Evolutionary conservation across 2,797 vertebrate species (phyloP).

Genomic region (Acanthurus tractus): DNA sequence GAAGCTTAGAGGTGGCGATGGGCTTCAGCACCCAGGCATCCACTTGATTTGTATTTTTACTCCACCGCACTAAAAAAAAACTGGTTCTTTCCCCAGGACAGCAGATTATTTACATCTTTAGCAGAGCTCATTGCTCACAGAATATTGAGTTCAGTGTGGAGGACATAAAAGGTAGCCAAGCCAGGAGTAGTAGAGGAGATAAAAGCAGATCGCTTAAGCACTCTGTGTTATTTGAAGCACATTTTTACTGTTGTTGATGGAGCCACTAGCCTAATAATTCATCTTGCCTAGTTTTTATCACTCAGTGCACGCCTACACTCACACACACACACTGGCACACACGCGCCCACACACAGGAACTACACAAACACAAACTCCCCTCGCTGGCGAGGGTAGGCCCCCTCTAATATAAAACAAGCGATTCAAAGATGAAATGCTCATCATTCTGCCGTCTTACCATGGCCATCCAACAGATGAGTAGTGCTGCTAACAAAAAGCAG

Average conservation of each 20-base stretch:
- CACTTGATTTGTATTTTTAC: conserved; percentile 70
- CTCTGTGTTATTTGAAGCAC: conserved; percentile 78
- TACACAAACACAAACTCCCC: conserved; percentile 67
- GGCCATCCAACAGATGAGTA: conserved; percentile 67
- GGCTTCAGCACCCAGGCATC: conserved; percentile 45
- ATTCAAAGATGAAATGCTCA: conserved; percentile 77
- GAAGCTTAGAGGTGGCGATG: conserved; percentile 70
- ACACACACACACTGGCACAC: conserved; percentile 34
- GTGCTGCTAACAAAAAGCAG: conserved; percentile 71
- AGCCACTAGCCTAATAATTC: conserved; percentile 77
- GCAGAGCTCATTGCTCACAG: conserved; percentile 78
- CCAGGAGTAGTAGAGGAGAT: conserved; percentile 75
- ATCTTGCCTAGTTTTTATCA: conserved; percentile 71
- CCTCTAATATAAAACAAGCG: conserved; percentile 76
- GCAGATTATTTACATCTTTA: conserved; percentile 82
- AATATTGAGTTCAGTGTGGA: conserved; percentile 70
- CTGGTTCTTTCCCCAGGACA: conserved; percentile 61
- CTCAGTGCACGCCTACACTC: conserved; percentile 32
- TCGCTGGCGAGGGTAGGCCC: conserved; percentile 57
- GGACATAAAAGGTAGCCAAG: conserved; percentile 78
- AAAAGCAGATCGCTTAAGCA: conserved; percentile 81
- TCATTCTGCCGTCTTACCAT: conserved; percentile 65
- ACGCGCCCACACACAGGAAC: conserved; percentile 35
- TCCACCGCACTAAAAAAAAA: conserved; percentile 43
- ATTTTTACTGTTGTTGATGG: conserved; percentile 79